Conservation (phyloP, 2,113 vertebrate species). For the Prunella fulvescens region DNA sequence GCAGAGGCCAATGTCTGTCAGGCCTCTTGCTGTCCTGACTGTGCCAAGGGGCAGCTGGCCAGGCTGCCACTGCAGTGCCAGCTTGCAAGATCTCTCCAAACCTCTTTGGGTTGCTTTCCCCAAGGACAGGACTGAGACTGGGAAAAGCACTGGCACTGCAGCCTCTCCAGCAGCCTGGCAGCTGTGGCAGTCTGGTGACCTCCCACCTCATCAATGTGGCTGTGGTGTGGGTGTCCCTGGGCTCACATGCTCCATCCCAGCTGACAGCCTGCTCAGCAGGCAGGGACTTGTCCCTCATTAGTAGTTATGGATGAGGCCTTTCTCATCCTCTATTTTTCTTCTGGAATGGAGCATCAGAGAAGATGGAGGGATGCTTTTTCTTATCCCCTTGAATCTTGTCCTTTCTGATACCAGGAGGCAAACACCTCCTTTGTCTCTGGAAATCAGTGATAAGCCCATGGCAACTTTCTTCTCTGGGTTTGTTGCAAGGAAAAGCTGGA, state of each 20-base stretch:
- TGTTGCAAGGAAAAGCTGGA: neutral
- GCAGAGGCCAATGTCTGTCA: neutral
- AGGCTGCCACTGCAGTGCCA: neutral
- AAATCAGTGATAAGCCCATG: neutral
- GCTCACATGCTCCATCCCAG: neutral
- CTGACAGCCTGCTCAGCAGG: neutral
- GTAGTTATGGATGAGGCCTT: neutral
- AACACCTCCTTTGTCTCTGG: neutral
- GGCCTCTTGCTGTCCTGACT: neutral
- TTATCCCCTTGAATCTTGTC: neutral
- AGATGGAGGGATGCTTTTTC: neutral
- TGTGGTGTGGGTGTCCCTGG: neutral
- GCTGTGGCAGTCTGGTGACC: neutral
- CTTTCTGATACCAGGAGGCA: neutral
- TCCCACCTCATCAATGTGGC: neutral
- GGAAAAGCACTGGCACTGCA: accelerated
- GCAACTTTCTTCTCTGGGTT: neutral
- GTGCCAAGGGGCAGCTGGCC: neutral
- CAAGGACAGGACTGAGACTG: neutral
- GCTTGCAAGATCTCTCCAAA: neutral
- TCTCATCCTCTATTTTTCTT: neutral
- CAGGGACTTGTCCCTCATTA: neutral
- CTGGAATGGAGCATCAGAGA: neutral
- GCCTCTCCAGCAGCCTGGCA: neutral
- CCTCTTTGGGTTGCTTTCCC: neutral